These are phyloP conservation scores for Aphidoletes aphidimyza DNA, from an alignment of 2,888 invertebrate genomes.

Conservation along the genomic window DNA sequence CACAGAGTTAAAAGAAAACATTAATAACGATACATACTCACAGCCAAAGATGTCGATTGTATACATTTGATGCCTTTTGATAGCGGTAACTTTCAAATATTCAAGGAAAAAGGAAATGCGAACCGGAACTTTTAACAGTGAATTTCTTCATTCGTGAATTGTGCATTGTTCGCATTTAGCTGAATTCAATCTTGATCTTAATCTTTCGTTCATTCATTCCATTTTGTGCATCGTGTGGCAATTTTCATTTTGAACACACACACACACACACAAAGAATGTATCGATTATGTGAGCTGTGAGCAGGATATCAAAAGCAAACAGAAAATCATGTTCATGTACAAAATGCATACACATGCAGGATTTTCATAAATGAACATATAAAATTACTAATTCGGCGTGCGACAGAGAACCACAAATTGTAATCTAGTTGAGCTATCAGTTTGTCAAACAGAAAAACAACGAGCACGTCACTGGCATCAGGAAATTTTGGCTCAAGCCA, in stretches of 20 bases:
- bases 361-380: constrained; percentile 1
- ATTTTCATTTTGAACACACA: neutral
- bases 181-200: constrained; percentile 6
- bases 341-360: constrained; percentile 26
- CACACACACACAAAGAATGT: too few species aligned
- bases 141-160: neutral
- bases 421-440: neutral
- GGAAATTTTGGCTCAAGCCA: neutral
- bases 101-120: constrained; percentile 58
- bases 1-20: constrained; percentile 24
- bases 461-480: neutral
- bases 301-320: too few species aligned
- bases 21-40: constrained; percentile 8
- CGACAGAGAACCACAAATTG: neutral
- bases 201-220: neutral
- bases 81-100: constrained; percentile 1
- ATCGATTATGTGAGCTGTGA: too few species aligned
- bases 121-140: constrained; percentile 57
- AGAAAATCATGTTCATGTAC: neutral
- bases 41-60: neutral
- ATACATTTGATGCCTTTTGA: neutral
- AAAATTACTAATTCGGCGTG: neutral
- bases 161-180: neutral
- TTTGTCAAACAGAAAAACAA: neutral
- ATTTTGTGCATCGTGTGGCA: neutral